Base-by-base conservation (phyloP, 2,888 invertebrate genomes). In the Nymphalis polychloros region DNA sequence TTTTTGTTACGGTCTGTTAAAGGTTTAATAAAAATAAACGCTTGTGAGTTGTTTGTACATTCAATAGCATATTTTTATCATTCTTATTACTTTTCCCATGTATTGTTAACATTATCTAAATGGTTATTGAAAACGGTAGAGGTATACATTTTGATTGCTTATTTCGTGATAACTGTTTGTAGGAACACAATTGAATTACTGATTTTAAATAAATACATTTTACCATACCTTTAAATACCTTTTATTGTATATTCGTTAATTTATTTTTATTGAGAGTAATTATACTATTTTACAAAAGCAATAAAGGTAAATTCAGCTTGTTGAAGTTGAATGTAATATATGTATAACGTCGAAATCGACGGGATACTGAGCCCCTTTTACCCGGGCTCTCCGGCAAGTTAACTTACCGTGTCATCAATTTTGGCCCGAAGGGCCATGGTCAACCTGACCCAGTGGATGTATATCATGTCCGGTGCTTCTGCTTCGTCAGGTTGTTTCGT, bases 11-110 rank as follows among this genome's bases (percentile, higher is more conserved):
- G 47, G 48, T 50, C 67, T 64, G 70, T 64, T 64, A 59, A 67
- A 52, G 49, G 59, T 59, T 64, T 60, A 62, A 70, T 70, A 70
- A 70, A 67, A 67, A 47, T 62, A 59, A 70, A 64, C 70, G 70
- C 62, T 68, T 68, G 67, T 55, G 63, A 70, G 46, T 63, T 53
- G 47, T 60, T 64, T 59, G 13, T 23, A 59, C 35, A 52, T 59
- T 59, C 50, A 46, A 64, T 67, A 55, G 55, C 59, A 27, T 20
- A 10, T 31, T 59, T 66, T 55, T 63, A 49, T 46, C 19, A 48
- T 49, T 63, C 46, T 47, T 63, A 61, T 62, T 63, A 59, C 53
- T 65, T 66, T 64, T 53, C 27, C 1, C 55, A 20, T 63, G 59
- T 69, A 69, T 66, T 66, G 65, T 66, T 46, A 59, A 35, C 47